A percentile compares a stretch with the other conserved stretches of the same genome.
Evolutionary conservation across 2,888 invertebrate genomes (phyloP).

Genomic region (Drosophila mimetica): DNA sequence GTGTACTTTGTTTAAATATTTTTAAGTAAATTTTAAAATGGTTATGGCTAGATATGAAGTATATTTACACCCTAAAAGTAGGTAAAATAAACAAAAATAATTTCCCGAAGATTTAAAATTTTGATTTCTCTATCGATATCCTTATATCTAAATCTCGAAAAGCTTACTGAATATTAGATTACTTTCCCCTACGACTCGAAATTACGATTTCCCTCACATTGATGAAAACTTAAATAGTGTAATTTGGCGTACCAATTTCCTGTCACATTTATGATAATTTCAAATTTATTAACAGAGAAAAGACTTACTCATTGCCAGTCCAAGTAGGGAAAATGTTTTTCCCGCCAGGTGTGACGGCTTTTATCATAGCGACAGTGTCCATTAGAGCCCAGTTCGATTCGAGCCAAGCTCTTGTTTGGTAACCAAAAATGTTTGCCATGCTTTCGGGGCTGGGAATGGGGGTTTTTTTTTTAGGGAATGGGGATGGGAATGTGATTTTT

Average conservation of each 20-base stretch:
- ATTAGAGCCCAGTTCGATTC: conserved; percentile 28
- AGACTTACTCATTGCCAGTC: conserved; percentile 1
- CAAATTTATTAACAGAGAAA: conserved; percentile 12
- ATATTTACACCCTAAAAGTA: too few species aligned
- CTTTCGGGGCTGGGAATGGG: conserved; percentile 10
- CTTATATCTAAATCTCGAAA: not conserved
- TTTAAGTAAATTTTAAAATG: too few species aligned
- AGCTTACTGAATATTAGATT: not conserved
- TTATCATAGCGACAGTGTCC: conserved; percentile 38
- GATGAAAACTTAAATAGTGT: not conserved
- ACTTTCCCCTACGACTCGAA: not conserved
- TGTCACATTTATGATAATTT: conserved; percentile 3
- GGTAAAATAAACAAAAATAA: too few species aligned
- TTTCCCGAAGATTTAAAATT: too few species aligned
- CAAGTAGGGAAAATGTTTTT: conserved; percentile 25
- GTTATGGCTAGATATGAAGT: too few species aligned
- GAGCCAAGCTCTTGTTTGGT: conserved; percentile 32
- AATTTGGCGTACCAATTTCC: conserved; percentile 1
- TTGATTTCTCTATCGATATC: too few species aligned
- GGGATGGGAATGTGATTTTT: conserved; percentile 11
- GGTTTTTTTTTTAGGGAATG: conserved; percentile 3
- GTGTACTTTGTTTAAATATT: too few species aligned
- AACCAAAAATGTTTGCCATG: conserved; percentile 31
- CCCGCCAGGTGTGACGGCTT: conserved; percentile 35
- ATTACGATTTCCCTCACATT: not conserved